Base-by-base conservation (phyloP, 2,797 vertebrate genomes). In the Chromobotia macracanthus region DNA sequence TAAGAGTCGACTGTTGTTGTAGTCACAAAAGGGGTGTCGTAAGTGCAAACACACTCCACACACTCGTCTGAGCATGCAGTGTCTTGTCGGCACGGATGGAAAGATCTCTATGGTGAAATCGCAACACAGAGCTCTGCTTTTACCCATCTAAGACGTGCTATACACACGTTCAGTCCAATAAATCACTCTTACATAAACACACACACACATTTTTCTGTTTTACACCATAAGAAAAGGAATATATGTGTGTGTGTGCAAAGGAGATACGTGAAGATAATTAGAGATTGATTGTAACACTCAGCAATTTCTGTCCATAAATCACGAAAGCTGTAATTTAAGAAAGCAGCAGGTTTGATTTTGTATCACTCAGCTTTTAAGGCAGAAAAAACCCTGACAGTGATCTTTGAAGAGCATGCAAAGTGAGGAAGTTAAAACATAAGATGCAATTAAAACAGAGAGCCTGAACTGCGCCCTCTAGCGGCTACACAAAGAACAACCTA, bases 161-260 rank as follows among this genome's bases (percentile, higher is more conserved):
- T n/a, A n/a, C n/a, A 31, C 31, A 5, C 31, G 2, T 2, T 31
- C 31, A 31, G 31, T 16, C 46, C 67, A 77, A 73, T 77, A 77
- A 80, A 83, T 83, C 82, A 67, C 18, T 31, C 66, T 76, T 63
- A 77, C 44, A 68, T 67, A 80, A 77, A 80, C 51, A 35, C 15
- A 44, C 23, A 23, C 31, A 31, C 31, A 31, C 31, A 31, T 5
- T 31, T 31, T 44, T n/a, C 25, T 46, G n/a, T 61, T 51, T 56
- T 31, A 70, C 72, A 63, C 48, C 35, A 41, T 31, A 44, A 72
- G 35, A 41, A 23, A 65, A 15, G n/a, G 11, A 18, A 2, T 5
- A 2, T 31, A 2, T 31, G 31, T 31, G 31, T 31, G 31, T 31
- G 31, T 31, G 31, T n/a, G n/a, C n/a, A n/a, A n/a, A n/a, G n/a